Evolutionary conservation across 2,888 invertebrate species (phyloP).

Genomic region (Dryocosmus kuriphilus): DNA sequence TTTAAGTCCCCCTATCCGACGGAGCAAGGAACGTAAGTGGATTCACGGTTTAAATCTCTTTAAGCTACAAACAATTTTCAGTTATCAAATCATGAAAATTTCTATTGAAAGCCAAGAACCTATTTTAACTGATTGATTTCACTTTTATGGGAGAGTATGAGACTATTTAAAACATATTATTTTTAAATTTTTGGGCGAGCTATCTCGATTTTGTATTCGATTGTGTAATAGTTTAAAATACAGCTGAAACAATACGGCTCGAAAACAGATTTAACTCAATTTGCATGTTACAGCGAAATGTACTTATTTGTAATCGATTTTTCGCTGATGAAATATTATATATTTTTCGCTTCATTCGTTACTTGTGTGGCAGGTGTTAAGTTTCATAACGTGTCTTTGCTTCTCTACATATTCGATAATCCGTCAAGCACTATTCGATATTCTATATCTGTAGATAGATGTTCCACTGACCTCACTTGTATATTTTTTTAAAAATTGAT

Average conservation of each 20-base stretch:
- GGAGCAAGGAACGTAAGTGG: too few relatives aligned
- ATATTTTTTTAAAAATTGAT: background rate
- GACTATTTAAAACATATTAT: too few relatives aligned
- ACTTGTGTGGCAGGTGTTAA: background rate
- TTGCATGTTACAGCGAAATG: slow-evolving; percentile 4
- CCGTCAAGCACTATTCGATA: slow-evolving; percentile 3
- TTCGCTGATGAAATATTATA: slow-evolving; percentile 8
- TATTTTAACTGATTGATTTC: background rate
- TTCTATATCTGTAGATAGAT: slow-evolving; percentile 14
- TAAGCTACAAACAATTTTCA: background rate
- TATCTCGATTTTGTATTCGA: too few relatives aligned
- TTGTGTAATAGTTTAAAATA: too few relatives aligned
- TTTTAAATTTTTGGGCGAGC: too few relatives aligned
- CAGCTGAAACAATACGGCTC: background rate
- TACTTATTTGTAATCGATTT: slow-evolving; percentile 16
- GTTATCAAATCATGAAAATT: background rate
- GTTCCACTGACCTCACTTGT: slow-evolving; percentile 30
- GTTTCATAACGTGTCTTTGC: background rate
- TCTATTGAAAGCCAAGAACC: background rate
- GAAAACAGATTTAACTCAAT: background rate
- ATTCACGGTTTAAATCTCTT: too few relatives aligned
- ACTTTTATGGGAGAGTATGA: background rate
- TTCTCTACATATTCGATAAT: slow-evolving; percentile 20
- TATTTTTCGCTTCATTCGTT: slow-evolving; percentile 3
- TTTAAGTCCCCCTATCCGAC: too few relatives aligned